A percentile compares a stretch with the other conserved stretches of the same genome.
phyloP scores from a whole-genome alignment of 2,888 invertebrate genomes.

The Halictus ligatus region DNA sequence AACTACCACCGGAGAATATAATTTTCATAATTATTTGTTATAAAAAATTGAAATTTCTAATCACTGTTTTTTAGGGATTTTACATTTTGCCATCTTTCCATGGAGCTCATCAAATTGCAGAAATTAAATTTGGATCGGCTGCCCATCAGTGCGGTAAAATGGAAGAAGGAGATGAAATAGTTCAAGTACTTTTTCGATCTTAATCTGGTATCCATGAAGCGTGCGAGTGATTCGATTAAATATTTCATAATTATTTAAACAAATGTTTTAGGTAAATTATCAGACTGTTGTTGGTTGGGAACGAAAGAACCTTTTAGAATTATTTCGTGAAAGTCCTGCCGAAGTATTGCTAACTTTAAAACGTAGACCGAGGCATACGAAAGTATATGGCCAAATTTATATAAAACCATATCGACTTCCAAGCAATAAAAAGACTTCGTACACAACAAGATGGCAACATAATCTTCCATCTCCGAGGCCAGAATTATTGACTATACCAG shows the following conservation, averaged over 20 bases:
- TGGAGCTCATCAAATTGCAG: constrained; percentile 92
- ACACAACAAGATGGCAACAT: constrained; percentile 88
- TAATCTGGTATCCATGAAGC: constrained; percentile 13
- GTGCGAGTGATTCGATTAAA: neutral
- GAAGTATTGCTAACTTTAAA: constrained; percentile 93
- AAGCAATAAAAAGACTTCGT: constrained; percentile 89
- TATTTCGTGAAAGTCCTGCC: constrained; percentile 91
- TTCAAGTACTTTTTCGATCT: constrained; percentile 88
- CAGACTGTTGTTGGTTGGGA: constrained; percentile 93
- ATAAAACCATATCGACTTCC: constrained; percentile 90
- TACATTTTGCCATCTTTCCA: constrained; percentile 94
- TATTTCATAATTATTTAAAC: constrained; percentile 16
- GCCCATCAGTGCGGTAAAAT: constrained; percentile 96
- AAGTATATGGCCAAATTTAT: constrained; percentile 91
- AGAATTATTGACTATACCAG: constrained; percentile 87
- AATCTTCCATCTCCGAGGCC: constrained; percentile 89
- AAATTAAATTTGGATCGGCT: constrained; percentile 95
- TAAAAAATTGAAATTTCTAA: constrained; percentile 14
- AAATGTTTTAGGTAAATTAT: constrained; percentile 87
- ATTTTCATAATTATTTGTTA: constrained; percentile 21
- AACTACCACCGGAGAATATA: neutral
- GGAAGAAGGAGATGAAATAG: constrained; percentile 98
- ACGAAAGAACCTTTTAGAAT: constrained; percentile 90
- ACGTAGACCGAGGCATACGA: constrained; percentile 92
- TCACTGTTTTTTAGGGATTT: constrained; percentile 88